These are phyloP conservation scores for Rambutsinella grinnellia DNA, from an alignment of 2,888 invertebrate genomes.

Conservation along the genomic window DNA sequence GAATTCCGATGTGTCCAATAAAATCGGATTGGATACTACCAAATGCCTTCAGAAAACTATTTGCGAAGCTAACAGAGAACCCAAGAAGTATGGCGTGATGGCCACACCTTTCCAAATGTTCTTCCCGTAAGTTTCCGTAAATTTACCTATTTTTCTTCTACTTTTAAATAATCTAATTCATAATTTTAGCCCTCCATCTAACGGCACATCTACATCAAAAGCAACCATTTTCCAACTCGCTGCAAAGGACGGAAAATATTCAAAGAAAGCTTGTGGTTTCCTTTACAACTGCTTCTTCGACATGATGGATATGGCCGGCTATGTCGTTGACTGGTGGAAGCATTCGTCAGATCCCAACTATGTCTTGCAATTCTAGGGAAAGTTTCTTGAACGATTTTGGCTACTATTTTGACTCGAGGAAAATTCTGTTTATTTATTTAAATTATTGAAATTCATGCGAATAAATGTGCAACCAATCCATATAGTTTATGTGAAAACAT, in stretches of 20 bases:
- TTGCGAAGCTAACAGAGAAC: conserved; percentile 63
- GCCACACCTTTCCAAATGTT: conserved; percentile 65
- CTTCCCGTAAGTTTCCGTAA: conserved; percentile 64
- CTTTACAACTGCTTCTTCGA: conserved; percentile 64
- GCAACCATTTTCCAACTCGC: conserved; percentile 63
- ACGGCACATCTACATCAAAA: conserved; percentile 56
- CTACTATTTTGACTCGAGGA: background rate
- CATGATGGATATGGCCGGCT: conserved; percentile 59
- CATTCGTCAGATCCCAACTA: conserved; percentile 41
- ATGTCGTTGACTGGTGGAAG: conserved; percentile 62
- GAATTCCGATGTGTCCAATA: conserved; percentile 65
- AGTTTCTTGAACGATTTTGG: background rate
- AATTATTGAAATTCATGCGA: conserved; percentile 23
- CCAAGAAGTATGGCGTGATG: conserved; percentile 64
- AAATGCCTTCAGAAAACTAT: conserved; percentile 65
- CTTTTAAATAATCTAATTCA: conserved; percentile 14
- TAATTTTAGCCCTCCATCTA: conserved; percentile 59
- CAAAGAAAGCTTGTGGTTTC: conserved; percentile 59
- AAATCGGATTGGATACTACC: conserved; percentile 63
- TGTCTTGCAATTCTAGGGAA: conserved; percentile 37
- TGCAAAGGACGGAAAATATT: conserved; percentile 63
- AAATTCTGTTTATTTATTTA: conserved; percentile 43
- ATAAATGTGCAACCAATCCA: conserved; percentile 18
- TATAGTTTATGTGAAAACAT: too few species aligned
- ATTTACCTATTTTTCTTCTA: background rate